These are phyloP conservation scores for Bombus haemorrhoidalis DNA, from an alignment of 1,140 invertebrate genomes.

Conservation along the genomic window DNA sequence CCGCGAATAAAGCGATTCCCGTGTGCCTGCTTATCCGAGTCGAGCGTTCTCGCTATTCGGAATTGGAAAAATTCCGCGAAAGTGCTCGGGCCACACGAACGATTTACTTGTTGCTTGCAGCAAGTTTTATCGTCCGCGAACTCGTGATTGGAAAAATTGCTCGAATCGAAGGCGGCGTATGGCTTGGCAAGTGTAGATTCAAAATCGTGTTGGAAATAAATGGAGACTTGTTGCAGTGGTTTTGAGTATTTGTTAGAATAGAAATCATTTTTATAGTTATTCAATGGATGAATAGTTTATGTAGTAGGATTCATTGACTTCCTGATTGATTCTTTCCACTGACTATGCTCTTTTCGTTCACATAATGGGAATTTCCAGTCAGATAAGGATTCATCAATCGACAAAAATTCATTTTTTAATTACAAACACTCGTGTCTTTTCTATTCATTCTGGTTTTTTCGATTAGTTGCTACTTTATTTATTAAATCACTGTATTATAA, in stretches of 20 bases:
- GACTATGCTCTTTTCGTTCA: neutral
- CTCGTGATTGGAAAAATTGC: neutral
- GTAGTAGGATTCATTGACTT: neutral
- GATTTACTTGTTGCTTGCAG: constrained; percentile 38
- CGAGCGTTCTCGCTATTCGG: neutral
- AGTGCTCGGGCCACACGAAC: neutral
- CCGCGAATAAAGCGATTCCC: constrained; percentile 24
- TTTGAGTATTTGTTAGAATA: no score
- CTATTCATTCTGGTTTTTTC: neutral
- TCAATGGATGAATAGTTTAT: no score
- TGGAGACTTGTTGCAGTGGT: neutral
- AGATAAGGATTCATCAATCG: neutral
- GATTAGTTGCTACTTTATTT: neutral
- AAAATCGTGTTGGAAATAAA: neutral
- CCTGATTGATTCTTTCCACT: no score
- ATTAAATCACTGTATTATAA: neutral
- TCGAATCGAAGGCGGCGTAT: neutral
- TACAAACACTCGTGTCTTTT: neutral
- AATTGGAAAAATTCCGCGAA: neutral
- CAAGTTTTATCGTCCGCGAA: no score
- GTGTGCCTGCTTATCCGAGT: neutral
- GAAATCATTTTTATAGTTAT: no score
- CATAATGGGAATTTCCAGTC: neutral
- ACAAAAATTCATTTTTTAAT: neutral
- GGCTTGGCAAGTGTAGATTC: neutral